A percentile compares a stretch with the other conserved stretches of the same genome.
Evolutionary conservation across 2,113 vertebrate species (phyloP).

Genomic region (Macrotus californicus): DNA sequence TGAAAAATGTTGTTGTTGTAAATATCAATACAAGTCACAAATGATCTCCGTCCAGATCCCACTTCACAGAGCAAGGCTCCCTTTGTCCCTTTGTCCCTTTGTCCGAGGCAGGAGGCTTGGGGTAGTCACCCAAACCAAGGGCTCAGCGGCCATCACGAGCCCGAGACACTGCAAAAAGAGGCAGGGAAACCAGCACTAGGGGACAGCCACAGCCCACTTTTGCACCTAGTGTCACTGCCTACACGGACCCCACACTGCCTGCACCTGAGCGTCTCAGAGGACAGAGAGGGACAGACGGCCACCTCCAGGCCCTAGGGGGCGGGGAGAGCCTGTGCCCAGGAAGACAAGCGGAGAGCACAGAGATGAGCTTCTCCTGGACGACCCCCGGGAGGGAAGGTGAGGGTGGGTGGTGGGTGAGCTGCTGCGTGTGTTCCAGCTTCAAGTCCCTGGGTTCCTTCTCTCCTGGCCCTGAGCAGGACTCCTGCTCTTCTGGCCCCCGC

Average conservation of each 20-base stretch:
- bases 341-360: neutral
- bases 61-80: slow-evolving; percentile 26
- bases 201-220: accelerated
- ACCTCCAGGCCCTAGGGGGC: accelerated
- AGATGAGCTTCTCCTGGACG: neutral
- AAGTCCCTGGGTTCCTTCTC: neutral
- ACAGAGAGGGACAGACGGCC: neutral
- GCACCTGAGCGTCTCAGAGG: neutral
- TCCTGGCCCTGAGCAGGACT: neutral
- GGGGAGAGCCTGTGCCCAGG: neutral
- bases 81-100: slow-evolving; percentile 10
- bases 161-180: neutral
- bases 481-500: neutral
- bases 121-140: neutral
- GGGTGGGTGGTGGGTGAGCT: neutral
- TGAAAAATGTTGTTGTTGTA: slow-evolving; percentile 74
- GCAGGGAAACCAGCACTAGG: neutral
- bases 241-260: neutral
- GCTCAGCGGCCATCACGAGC: accelerated
- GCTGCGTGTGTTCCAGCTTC: neutral
- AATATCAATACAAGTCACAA: slow-evolving; percentile 77
- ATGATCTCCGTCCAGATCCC: slow-evolving; percentile 45
- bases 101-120: neutral
- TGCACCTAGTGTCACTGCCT: neutral
- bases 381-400: neutral